These are phyloP conservation scores for Nilaparvata lugens DNA, from an alignment of 1,140 invertebrate species.

Conservation along the genomic window DNA sequence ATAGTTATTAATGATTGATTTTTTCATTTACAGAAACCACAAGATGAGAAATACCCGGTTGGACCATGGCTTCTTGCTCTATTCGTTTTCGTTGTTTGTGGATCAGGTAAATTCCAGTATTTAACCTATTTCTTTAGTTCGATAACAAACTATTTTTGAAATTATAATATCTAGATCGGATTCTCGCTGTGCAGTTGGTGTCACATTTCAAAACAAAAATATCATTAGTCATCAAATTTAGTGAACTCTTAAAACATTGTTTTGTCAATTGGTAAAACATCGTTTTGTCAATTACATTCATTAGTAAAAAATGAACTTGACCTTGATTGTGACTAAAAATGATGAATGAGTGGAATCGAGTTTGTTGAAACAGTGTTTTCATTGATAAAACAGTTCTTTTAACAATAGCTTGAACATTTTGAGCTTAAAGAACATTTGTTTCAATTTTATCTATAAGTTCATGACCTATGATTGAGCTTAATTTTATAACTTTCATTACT, in stretches of 20 bases:
- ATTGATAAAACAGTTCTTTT: no score
- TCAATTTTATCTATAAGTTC: neutral
- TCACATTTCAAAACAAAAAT: neutral
- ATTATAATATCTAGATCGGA: neutral
- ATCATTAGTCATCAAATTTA: neutral
- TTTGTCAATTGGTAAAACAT: neutral
- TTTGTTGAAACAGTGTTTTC: no score
- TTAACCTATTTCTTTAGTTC: slow-evolving; percentile 1
- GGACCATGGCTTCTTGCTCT: slow-evolving; percentile 93
- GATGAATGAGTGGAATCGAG: no score
- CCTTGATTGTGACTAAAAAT: no score
- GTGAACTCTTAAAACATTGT: no score
- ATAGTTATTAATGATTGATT: slow-evolving; percentile 8
- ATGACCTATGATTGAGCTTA: slow-evolving; percentile 9
- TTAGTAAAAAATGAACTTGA: neutral
- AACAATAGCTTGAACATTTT: no score
- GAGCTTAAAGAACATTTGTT: neutral
- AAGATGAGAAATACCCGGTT: slow-evolving; percentile 89
- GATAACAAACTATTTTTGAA: neutral
- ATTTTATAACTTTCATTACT: slow-evolving; percentile 6
- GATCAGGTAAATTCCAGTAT: slow-evolving; percentile 68
- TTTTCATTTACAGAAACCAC: slow-evolving; percentile 65
- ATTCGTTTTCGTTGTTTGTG: slow-evolving; percentile 97
- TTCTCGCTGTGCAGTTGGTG: neutral
- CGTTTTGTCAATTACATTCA: neutral